These are phyloP conservation scores for Basileuterus tristriatus DNA, from an alignment of 2,797 vertebrate genomes.

Conservation along the genomic window DNA sequence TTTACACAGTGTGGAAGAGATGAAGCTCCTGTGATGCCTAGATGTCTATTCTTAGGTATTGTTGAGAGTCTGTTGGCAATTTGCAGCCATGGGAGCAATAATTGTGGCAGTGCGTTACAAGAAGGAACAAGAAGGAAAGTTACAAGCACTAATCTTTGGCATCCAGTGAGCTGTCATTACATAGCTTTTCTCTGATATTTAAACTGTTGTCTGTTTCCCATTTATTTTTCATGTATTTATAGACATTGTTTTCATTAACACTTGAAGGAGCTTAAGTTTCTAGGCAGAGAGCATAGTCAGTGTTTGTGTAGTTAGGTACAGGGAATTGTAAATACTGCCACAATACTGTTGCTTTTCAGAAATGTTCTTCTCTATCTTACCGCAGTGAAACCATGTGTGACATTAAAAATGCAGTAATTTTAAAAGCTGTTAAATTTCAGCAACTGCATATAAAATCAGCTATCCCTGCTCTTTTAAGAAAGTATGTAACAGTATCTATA, in stretches of 20 bases:
- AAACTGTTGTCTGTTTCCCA: background rate
- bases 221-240: slow-evolving; percentile 18
- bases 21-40: background rate
- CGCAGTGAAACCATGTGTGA: background rate
- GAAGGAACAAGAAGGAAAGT: background rate
- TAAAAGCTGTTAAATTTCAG: background rate
- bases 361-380: background rate
- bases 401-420: background rate
- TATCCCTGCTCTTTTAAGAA: background rate
- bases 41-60: slow-evolving; percentile 22
- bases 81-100: background rate
- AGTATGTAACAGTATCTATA: background rate
- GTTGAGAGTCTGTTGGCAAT: background rate
- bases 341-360: background rate
- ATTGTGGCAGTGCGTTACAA: background rate
- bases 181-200: background rate
- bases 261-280: background rate
- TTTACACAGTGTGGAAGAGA: background rate
- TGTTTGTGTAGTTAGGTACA: background rate
- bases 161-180: background rate
- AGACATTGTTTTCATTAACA: background rate
- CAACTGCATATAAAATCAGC: background rate
- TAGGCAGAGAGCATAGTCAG: background rate
- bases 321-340: background rate
- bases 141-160: background rate